phyloP scores from a whole-genome alignment of 2,888 invertebrate species.

The Cosmia trapezina region DNA sequence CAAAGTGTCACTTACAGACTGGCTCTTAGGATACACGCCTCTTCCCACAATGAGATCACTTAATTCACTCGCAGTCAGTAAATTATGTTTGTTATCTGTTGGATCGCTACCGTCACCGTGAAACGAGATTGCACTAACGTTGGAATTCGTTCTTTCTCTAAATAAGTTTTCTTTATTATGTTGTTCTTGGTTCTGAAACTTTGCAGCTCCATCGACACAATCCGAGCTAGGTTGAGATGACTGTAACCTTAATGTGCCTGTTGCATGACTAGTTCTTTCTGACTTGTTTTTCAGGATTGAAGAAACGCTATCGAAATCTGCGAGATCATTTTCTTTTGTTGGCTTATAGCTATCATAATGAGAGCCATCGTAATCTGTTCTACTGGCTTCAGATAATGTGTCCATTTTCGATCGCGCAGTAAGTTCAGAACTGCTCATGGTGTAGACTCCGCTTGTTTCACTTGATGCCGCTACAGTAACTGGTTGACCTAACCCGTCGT shows the following conservation, averaged over 20 bases:
- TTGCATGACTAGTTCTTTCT: slow-evolving; percentile 79
- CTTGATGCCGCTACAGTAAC: slow-evolving; percentile 93
- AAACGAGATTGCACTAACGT: slow-evolving; percentile 95
- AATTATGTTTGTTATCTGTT: slow-evolving; percentile 93
- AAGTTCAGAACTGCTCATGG: slow-evolving; percentile 93
- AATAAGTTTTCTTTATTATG: slow-evolving; percentile 88
- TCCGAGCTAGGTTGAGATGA: slow-evolving; percentile 81
- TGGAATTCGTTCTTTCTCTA: slow-evolving; percentile 94
- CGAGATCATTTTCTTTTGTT: slow-evolving; percentile 87
- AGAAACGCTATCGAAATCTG: slow-evolving; percentile 88
- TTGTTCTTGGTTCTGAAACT: slow-evolving; percentile 83
- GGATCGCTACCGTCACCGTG: slow-evolving; percentile 97
- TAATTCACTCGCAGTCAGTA: slow-evolving; percentile 95
- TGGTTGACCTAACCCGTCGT: slow-evolving; percentile 87
- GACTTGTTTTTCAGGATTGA: slow-evolving; percentile 89
- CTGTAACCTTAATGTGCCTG: slow-evolving; percentile 75
- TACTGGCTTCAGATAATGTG: slow-evolving; percentile 83
- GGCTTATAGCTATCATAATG: slow-evolving; percentile 91
- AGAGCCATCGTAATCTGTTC: slow-evolving; percentile 87
- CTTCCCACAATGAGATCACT: slow-evolving; percentile 96
- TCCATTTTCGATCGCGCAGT: slow-evolving; percentile 91
- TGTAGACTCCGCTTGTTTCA: slow-evolving; percentile 96
- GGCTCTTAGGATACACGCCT: slow-evolving; percentile 93
- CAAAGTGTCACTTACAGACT: slow-evolving; percentile 95
- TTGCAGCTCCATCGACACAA: slow-evolving; percentile 87